Evolutionary conservation across 2,888 invertebrate genomes (phyloP).

Genomic region (Drosophila gaucha): DNA sequence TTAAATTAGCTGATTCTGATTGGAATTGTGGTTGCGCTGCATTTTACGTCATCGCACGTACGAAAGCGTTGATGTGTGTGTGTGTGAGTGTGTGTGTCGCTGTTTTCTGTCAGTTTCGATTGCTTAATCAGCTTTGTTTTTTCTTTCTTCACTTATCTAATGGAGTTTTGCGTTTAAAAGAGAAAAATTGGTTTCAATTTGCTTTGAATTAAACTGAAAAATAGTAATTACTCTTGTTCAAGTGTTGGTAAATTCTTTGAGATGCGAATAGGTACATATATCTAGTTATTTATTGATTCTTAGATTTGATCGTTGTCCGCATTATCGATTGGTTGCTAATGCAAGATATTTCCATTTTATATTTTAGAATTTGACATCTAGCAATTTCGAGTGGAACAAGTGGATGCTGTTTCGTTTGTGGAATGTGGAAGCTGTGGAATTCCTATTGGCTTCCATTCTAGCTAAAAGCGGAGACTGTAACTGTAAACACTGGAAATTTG

Average conservation of each 20-base stretch:
- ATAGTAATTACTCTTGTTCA: no score
- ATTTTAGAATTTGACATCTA: not conserved
- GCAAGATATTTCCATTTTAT: not conserved
- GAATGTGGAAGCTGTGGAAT: conserved; percentile 8
- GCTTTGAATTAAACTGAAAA: no score
- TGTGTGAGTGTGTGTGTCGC: conserved; percentile 12
- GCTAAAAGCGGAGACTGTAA: conserved; percentile 1
- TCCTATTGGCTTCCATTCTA: not conserved
- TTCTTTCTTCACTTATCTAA: conserved; percentile 48
- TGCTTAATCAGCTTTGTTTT: conserved; percentile 57
- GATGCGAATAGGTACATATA: no score
- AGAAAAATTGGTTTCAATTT: not conserved
- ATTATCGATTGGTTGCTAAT: no score
- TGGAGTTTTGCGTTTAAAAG: conserved; percentile 47
- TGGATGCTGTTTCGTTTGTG: no score
- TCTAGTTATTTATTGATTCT: no score
- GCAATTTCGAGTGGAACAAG: not conserved
- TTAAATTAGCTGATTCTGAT: conserved; percentile 76
- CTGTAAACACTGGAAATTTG: conserved; percentile 32
- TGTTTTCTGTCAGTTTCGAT: conserved; percentile 59
- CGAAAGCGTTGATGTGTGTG: conserved; percentile 1
- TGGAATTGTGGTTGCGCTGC: conserved; percentile 56
- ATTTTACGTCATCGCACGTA: conserved; percentile 57
- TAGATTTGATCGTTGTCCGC: no score
- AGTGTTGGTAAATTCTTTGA: not conserved